Conservation (phyloP, 2,797 vertebrate genomes). For the Masticophis lateralis region DNA sequence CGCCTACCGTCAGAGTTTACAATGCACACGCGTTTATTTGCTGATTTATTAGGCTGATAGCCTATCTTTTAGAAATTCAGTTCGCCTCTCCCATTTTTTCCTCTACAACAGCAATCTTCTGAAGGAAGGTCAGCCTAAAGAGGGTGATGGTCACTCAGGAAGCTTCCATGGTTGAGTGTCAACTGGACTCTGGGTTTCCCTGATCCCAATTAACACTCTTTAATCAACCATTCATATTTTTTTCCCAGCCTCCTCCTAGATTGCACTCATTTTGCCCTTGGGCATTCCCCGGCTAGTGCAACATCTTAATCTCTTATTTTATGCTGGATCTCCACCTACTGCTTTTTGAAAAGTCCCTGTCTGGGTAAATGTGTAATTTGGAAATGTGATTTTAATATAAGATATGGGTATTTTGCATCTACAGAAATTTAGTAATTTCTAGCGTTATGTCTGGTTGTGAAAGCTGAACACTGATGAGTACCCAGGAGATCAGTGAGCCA, state of each 20-base stretch:
- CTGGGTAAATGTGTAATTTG: not conserved
- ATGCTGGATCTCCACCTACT: not conserved
- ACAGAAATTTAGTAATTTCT: not conserved
- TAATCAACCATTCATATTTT: not conserved
- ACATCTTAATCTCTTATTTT: not conserved
- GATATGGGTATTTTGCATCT: not conserved
- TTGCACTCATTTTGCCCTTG: not conserved
- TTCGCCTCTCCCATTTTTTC: accelerated
- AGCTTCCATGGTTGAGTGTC: not conserved
- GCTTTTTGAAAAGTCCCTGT: not conserved
- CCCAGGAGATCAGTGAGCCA: not conserved
- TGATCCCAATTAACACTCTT: not conserved
- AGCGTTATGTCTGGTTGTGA: not conserved
- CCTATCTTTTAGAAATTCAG: not conserved
- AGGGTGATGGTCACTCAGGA: not conserved
- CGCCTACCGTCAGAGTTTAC: not conserved
- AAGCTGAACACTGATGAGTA: not conserved
- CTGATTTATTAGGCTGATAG: not conserved
- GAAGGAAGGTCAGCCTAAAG: not conserved
- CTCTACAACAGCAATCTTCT: not conserved
- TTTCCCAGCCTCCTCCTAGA: not conserved
- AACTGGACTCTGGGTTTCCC: not conserved
- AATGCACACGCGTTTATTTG: not conserved
- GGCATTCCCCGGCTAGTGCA: not conserved
- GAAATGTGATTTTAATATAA: not conserved